A percentile compares a stretch with the other conserved stretches of the same genome.
phyloP scores from a whole-genome alignment of 2,888 invertebrate genomes.

The Lasioglossum pauxillum region DNA sequence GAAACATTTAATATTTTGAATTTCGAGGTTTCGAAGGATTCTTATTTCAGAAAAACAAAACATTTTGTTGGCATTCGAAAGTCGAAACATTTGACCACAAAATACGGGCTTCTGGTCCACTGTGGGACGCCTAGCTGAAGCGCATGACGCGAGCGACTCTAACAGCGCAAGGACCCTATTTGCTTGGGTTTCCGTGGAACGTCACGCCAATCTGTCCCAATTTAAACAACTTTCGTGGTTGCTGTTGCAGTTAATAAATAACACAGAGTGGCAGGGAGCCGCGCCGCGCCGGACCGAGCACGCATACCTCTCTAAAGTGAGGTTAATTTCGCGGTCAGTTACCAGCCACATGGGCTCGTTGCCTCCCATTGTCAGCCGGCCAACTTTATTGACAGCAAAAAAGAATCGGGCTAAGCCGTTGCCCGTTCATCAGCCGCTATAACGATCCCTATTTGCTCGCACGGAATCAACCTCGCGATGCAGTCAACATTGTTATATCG shows the following conservation, averaged over 20 bases:
- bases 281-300: conserved; percentile 40
- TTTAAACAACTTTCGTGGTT: conserved; percentile 71
- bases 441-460: conserved; percentile 55
- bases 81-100: too few relatives aligned
- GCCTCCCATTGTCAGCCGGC: conserved; percentile 70
- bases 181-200: conserved; percentile 65
- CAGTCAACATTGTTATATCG: conserved; percentile 46
- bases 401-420: conserved; percentile 65
- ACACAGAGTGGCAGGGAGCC: conserved; percentile 51
- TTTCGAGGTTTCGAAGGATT: too few relatives aligned
- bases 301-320: conserved; percentile 77
- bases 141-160: conserved; percentile 4
- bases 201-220: conserved; percentile 75
- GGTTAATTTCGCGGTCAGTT: conserved; percentile 76
- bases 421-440: conserved; percentile 66
- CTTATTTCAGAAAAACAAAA: too few relatives aligned
- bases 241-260: conserved; percentile 70
- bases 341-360: conserved; percentile 66
- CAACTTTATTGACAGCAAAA: conserved; percentile 71
- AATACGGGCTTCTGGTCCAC: too few relatives aligned
- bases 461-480: conserved; percentile 45
- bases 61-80: too few relatives aligned
- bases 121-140: background rate
- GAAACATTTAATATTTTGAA: too few relatives aligned
- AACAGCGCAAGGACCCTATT: conserved; percentile 30